Evolutionary conservation across 2,797 vertebrate genomes (phyloP), one percentile per base, ranked within the genome.

Genomic region (Acridotheres tristis): DNA sequence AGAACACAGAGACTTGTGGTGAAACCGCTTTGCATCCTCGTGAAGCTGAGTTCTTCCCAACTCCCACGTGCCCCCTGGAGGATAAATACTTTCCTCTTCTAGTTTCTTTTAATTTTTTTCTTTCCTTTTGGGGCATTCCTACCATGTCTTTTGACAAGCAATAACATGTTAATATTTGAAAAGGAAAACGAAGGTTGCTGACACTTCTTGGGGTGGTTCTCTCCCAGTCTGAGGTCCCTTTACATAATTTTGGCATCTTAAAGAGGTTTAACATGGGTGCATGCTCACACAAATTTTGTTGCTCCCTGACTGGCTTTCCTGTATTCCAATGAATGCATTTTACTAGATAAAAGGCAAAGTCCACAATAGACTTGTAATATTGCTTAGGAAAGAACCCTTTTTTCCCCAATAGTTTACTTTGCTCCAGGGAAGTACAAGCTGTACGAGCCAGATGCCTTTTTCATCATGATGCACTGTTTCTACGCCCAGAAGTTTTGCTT

Each of bases 51-150:
- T 13, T 67, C 59, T 94, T 91, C 87, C 59, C 42, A 79, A 90
- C 92, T 96, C 92, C 83, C 80, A 59, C 71, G 53, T 95, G 94
- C 92, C 93, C 91, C 92, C 94, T 97, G 94, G 76, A 95, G 94
- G 94, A 92, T 82, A 91, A 89, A 94, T 42, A 79, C 63, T 73
- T 91, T 48, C 29, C 27, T 75, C 58, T 30, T 71, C 57, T 20
- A 10, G 5, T 29, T 26, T 65, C 1, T 22, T 23, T 11, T 10
- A 45, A 23, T 6, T 30, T 27, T 71, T 6, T 16, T 23, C 42
- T 42, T 57, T 15, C 1, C 1, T 22, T 50, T 45, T n/a, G 40
- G 3, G 13, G 20, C 20, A 89, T 77, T 88, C 30, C 65, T 68
- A 58, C 5, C 19, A 7, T 10, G 15, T 61, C 65, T 69, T 92